Evolutionary conservation across 2,888 invertebrate species (phyloP), one percentile per base, ranked within the genome.

Genomic region (Thelaira solivaga): DNA sequence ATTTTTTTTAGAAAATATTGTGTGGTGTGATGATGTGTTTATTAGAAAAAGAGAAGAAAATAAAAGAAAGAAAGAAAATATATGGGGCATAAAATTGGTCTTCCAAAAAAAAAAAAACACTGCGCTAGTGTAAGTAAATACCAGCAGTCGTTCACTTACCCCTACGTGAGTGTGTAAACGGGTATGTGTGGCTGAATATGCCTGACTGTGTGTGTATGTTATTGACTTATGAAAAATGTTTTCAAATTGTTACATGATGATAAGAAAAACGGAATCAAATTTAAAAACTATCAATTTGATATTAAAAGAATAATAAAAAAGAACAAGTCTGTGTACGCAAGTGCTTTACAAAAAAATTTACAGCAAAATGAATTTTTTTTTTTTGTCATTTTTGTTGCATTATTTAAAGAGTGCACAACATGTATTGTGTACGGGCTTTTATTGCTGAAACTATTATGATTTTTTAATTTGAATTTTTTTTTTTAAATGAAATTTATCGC

Each of bases 231-330:
- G 34, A 67, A 76, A 78, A 57, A 68, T 68, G 29, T 64, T 62
- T 51, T 18, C 24, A 62, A 62, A 61, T 67, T 74, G 74, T 36
- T 61, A 67, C 39, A 41, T 59, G 75, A 51, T 82, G 85, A 84
- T 85, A 85, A 84, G 85, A 83, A 67, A 71, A 83, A 83, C 81
- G 84, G 83, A 85, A 85, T 86, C 86, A 85, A 85, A 86, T 86
- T 86, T 85, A 84, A 85, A 86, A 86, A 85, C 85, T 84, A 85
- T 85, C 85, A 85, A 85, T 85, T 83, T 83, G 83, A 85, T 84
- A 84, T 84, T 83, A 84, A 81, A 41, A 64, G 61, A 47, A 53
- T 41, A 65, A 47, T 57, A 36, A 59, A 22, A 20, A 24, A n/a
- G 36, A n/a, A 47, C 4, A 57, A 55, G n/a, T n/a, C n/a, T 41